Conservation (phyloP, 2,797 vertebrate genomes). For the Rhynchonycteris naso region DNA sequence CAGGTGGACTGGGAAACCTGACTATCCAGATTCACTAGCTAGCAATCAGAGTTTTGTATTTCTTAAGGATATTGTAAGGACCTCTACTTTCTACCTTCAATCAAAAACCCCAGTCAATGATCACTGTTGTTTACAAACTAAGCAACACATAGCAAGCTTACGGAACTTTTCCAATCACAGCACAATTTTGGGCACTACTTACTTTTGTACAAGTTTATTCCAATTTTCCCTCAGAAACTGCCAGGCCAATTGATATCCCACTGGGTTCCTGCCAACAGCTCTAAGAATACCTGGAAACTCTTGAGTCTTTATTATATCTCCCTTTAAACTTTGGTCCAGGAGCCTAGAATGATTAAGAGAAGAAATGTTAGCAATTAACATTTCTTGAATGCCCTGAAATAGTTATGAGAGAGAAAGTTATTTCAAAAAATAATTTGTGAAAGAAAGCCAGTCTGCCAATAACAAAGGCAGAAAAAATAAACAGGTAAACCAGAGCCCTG, state of each 20-base stretch:
- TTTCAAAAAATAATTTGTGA: neutral
- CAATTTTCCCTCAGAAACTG: slow-evolving; percentile 91
- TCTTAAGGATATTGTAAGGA: slow-evolving; percentile 7
- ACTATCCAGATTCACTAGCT: neutral
- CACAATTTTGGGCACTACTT: slow-evolving; percentile 71
- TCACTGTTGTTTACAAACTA: neutral
- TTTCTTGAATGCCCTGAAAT: neutral
- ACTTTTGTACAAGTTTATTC: slow-evolving; percentile 92
- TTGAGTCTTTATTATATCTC: slow-evolving; percentile 92
- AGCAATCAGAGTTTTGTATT: neutral
- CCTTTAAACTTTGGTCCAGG: slow-evolving; percentile 91
- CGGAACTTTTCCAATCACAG: neutral
- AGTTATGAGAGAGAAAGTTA: neutral
- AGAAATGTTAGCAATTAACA: slow-evolving; percentile 46
- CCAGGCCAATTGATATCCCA: slow-evolving; percentile 91
- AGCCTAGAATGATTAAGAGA: slow-evolving; percentile 86
- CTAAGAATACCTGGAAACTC: slow-evolving; percentile 90
- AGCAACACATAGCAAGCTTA: neutral
- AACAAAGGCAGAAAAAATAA: slow-evolving; percentile 18
- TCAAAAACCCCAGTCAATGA: neutral
- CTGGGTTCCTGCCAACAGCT: slow-evolving; percentile 89
- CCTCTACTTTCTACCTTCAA: slow-evolving; percentile 6
- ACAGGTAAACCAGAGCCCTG: neutral
- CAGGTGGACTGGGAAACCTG: neutral
- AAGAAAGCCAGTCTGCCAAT: neutral